phyloP scores from a whole-genome alignment of 2,888 invertebrate genomes.

The Erynnis tages region DNA sequence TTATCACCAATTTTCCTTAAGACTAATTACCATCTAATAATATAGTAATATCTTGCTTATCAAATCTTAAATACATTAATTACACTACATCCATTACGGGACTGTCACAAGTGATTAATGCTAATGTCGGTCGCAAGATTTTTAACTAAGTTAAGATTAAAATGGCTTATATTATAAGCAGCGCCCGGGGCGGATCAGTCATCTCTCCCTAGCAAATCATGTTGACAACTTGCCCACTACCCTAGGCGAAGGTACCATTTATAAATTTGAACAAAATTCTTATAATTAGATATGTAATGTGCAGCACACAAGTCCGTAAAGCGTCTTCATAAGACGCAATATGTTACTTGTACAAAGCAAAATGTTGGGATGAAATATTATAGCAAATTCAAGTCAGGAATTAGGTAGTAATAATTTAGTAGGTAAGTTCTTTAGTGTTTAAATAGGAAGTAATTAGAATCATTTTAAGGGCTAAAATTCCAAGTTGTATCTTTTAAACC shows the following conservation, averaged over 20 bases:
- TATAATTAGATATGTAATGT: not conserved
- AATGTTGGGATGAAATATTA: too few species aligned
- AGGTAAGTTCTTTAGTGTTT: not conserved
- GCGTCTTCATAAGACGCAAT: too few species aligned
- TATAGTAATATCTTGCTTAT: too few species aligned
- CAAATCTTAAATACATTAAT: conserved; percentile 47
- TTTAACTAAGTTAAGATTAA: conserved; percentile 82
- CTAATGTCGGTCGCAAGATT: conserved; percentile 78
- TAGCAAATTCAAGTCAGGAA: too few species aligned
- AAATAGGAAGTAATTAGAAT: not conserved
- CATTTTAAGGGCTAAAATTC: too few species aligned
- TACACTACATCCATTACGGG: conserved; percentile 73
- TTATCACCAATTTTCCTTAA: too few species aligned
- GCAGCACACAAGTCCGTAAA: too few species aligned
- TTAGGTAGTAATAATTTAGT: too few species aligned
- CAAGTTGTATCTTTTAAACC: too few species aligned
- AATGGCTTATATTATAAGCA: conserved; percentile 78
- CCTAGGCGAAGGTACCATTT: conserved; percentile 42
- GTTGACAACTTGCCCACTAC: conserved; percentile 74
- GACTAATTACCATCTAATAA: too few species aligned
- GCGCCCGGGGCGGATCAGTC: conserved; percentile 73
- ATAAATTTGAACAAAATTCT: conserved; percentile 13
- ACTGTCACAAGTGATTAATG: conserved; percentile 79
- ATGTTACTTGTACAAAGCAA: too few species aligned
- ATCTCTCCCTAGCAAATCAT: conserved; percentile 74